Conservation (phyloP, 2,113 vertebrate genomes). For the Cettia cetti region DNA sequence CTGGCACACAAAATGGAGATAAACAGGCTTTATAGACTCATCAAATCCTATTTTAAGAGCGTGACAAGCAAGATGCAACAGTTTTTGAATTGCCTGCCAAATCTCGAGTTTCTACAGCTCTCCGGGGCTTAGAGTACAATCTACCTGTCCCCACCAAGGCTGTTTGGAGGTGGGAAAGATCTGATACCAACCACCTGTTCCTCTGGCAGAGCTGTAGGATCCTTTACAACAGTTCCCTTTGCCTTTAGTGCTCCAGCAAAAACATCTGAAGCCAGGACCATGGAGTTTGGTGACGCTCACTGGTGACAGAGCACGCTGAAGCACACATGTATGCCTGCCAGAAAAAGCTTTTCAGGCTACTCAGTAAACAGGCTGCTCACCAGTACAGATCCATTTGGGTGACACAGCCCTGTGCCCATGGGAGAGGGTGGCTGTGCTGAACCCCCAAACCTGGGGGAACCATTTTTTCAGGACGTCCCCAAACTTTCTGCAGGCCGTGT, state of each 20-base stretch:
- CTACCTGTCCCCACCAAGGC: too few relatives aligned
- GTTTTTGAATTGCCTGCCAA: neutral
- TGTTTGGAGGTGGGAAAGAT: neutral
- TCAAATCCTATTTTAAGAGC: neutral
- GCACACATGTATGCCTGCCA: neutral
- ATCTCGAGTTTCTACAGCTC: neutral
- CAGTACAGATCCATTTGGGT: neutral
- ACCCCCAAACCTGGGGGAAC: neutral
- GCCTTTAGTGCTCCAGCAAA: neutral
- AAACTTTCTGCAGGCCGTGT: neutral
- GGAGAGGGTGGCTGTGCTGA: neutral
- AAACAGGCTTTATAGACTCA: neutral
- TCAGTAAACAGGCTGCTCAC: neutral
- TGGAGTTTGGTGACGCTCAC: fast-evolving
- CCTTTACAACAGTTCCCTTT: neutral
- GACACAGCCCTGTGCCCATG: neutral
- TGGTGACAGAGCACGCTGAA: neutral
- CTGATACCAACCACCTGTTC: neutral
- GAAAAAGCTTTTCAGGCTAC: neutral
- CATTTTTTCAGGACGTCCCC: neutral
- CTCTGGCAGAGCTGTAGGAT: neutral
- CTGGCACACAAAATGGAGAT: neutral
- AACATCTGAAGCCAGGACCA: neutral
- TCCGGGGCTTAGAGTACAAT: neutral
- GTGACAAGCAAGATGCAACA: neutral